Evolutionary conservation across 2,888 invertebrate genomes (phyloP).

Genomic region (Branchellion lobata): DNA sequence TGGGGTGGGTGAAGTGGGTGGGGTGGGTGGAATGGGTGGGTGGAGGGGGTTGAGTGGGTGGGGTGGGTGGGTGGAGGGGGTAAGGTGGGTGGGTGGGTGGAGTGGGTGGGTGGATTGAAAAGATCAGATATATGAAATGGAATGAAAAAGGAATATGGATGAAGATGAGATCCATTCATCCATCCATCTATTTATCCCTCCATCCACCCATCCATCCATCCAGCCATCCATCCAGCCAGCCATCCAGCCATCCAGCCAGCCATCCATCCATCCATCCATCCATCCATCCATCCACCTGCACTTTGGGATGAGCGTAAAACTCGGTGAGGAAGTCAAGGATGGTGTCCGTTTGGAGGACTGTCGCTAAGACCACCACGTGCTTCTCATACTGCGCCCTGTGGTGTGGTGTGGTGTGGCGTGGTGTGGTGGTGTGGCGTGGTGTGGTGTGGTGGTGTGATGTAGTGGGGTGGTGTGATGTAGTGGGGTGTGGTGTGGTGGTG

Average conservation of each 20-base stretch:
- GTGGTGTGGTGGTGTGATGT: no score
- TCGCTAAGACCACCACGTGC: conserved; percentile 97
- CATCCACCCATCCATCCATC: no score
- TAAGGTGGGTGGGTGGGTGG: background rate
- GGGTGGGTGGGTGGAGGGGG: background rate
- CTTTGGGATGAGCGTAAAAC: conserved; percentile 75
- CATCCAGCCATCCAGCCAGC: no score
- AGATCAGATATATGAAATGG: no score
- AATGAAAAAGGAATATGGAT: background rate
- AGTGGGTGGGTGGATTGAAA: background rate
- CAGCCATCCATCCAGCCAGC: no score
- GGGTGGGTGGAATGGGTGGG: background rate
- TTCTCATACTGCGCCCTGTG: conserved; percentile 94
- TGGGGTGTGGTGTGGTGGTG: no score
- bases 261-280: no score
- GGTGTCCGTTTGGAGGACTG: conserved; percentile 89
- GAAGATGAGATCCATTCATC: background rate
- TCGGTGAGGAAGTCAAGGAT: conserved; percentile 98
- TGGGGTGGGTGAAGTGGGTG: background rate
- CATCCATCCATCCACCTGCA: conserved; percentile 67
- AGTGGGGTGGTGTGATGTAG: no score
- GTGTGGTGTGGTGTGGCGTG: background rate
- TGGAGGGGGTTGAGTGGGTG: background rate
- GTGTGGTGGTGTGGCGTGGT: no score
- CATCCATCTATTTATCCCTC: no score